phyloP scores from a whole-genome alignment of 2,113 vertebrate species.

The Nycticorax nycticorax region DNA sequence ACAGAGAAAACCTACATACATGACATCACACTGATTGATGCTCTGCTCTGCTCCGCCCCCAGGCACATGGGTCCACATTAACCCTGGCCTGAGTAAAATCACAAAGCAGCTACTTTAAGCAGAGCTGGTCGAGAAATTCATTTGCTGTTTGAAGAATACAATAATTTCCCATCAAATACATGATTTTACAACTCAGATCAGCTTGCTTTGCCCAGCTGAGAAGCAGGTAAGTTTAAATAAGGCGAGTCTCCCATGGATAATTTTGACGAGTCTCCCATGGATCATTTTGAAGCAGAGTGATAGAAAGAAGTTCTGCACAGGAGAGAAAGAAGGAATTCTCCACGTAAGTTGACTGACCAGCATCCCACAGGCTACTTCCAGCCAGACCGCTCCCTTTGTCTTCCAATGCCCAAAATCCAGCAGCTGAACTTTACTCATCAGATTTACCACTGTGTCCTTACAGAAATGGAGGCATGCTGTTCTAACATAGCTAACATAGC shows the following conservation, averaged over 20 bases:
- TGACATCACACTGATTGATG: background rate
- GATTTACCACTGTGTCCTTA: background rate
- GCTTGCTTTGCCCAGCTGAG: background rate
- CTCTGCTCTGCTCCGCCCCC: background rate
- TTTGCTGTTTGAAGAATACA: background rate
- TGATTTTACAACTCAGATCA: background rate
- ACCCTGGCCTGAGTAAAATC: background rate
- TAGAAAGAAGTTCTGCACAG: background rate
- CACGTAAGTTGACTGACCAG: background rate
- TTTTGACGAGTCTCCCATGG: background rate
- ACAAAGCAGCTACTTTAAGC: background rate
- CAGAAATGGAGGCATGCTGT: background rate
- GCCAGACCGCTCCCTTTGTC: background rate
- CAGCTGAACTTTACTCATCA: slow-evolving; percentile 54
- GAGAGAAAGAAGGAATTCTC: background rate
- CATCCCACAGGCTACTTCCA: background rate
- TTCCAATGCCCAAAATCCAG: background rate
- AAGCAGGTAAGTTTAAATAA: background rate
- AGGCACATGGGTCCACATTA: background rate
- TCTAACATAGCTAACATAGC: background rate
- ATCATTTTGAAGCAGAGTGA: background rate
- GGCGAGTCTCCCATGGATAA: background rate
- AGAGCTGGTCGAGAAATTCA: background rate
- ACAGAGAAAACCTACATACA: background rate
- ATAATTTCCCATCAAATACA: background rate